Conservation (phyloP, 2,797 vertebrate genomes). For the Phalloptychus januarius region DNA sequence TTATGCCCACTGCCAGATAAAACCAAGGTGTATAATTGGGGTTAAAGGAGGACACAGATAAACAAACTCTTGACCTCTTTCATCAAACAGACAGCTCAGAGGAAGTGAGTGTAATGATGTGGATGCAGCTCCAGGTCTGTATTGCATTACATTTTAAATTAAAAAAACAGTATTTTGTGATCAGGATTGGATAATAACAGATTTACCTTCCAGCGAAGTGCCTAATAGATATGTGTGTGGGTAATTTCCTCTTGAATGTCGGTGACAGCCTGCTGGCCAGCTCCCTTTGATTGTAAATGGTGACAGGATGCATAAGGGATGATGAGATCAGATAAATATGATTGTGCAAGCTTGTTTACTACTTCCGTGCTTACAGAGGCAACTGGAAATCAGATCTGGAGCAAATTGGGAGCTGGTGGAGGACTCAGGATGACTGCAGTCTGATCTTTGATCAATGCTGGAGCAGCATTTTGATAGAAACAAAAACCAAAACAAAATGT, state of each 20-base stretch:
- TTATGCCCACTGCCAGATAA: background rate
- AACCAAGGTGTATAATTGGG: background rate
- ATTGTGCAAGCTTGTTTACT: constrained; percentile 42
- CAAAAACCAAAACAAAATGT: background rate
- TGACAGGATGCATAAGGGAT: constrained; percentile 48
- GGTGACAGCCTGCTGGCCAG: constrained; percentile 39
- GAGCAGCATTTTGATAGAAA: constrained; percentile 1
- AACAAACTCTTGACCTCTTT: constrained; percentile 4
- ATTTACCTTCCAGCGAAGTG: constrained; percentile 38
- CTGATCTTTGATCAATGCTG: no score
- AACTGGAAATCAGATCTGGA: constrained; percentile 40
- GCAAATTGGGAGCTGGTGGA: constrained; percentile 21
- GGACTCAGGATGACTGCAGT: constrained; percentile 7
- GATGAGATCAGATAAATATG: constrained; percentile 55
- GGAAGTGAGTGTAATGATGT: constrained; percentile 5
- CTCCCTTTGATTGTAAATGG: constrained; percentile 34
- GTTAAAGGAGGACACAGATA: background rate
- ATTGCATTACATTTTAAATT: constrained; percentile 5
- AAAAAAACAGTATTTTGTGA: constrained; percentile 11
- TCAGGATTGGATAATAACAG: constrained; percentile 18
- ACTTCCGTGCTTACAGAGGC: constrained; percentile 37
- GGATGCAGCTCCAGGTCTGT: background rate
- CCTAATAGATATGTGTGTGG: constrained; percentile 27
- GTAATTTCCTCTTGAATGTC: constrained; percentile 57
- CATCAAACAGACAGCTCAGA: constrained; percentile 10